Evolutionary conservation across 2,797 vertebrate species (phyloP).

Genomic region (Gambusia yucatana): DNA sequence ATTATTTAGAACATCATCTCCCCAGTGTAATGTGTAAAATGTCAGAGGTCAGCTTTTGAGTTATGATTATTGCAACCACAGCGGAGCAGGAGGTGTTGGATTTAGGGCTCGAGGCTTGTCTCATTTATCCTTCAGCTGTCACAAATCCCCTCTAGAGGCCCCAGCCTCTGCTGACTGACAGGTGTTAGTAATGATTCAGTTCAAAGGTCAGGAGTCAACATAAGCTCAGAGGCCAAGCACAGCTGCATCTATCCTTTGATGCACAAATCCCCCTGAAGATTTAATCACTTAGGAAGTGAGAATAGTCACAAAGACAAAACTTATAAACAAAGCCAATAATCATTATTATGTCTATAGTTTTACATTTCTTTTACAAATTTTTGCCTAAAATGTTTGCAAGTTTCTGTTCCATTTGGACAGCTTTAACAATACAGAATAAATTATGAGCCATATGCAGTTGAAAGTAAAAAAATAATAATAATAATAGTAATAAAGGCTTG

Average conservation of each 20-base stretch:
- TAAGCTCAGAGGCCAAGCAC: constrained; percentile 58
- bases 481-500: neutral
- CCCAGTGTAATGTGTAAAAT: constrained; percentile 47
- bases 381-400: constrained; percentile 6
- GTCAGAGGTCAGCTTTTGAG: constrained; percentile 70
- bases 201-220: constrained; percentile 71
- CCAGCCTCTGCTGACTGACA: constrained; percentile 71
- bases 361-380: neutral
- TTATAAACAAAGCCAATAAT: constrained; percentile 33
- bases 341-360: constrained; percentile 5
- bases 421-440: neutral
- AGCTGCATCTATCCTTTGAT: constrained; percentile 66
- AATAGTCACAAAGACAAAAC: constrained; percentile 6
- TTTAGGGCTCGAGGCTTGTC: constrained; percentile 70
- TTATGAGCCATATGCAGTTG: neutral
- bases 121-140: constrained; percentile 78
- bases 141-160: constrained; percentile 57
- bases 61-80: constrained; percentile 72
- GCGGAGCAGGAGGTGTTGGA: constrained; percentile 50
- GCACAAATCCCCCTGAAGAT: constrained; percentile 38
- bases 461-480: neutral
- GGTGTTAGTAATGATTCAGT: constrained; percentile 77
- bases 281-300: constrained; percentile 36
- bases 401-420: neutral
- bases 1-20: constrained; percentile 44